These are phyloP conservation scores for Helicolenus hilgendorfi DNA, from an alignment of 2,797 vertebrate genomes.

Conservation along the genomic window DNA sequence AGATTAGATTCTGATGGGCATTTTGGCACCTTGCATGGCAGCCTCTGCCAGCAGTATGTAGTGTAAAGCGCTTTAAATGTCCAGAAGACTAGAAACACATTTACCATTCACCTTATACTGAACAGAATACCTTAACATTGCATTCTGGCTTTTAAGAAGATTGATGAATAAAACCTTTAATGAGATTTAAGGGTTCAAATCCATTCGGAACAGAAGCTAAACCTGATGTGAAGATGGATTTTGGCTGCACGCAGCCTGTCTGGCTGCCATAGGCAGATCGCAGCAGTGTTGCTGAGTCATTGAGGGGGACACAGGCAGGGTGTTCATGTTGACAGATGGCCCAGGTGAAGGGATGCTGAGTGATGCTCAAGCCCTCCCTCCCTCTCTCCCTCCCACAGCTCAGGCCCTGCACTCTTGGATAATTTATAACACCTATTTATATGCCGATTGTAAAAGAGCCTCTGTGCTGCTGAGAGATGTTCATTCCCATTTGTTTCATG, in stretches of 20 bases:
- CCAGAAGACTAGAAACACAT: too few species aligned
- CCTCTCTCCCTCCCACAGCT: constrained; percentile 18
- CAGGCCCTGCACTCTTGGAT: constrained; percentile 29
- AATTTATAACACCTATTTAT: constrained; percentile 61
- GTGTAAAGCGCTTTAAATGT: too few species aligned
- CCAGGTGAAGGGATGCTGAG: constrained; percentile 52
- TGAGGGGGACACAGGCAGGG: constrained; percentile 21
- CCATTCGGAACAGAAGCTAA: neutral
- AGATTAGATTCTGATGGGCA: too few species aligned
- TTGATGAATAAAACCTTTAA: neutral
- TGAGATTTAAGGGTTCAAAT: neutral
- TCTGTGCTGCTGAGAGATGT: constrained; percentile 22
- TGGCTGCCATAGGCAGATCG: constrained; percentile 18
- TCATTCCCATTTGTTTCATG: constrained; percentile 1
- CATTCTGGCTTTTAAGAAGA: neutral
- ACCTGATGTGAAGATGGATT: neutral
- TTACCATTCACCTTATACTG: too few species aligned
- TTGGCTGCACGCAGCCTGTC: neutral
- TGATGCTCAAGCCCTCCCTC: constrained; percentile 21
- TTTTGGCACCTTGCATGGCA: too few species aligned
- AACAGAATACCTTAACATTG: neutral
- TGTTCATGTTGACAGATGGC: constrained; percentile 66
- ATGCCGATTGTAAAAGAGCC: constrained; percentile 16
- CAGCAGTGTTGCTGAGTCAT: constrained; percentile 61
- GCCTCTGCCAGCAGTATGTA: too few species aligned